phyloP scores from a whole-genome alignment of 2,797 vertebrate species.

The Crenuchus spilurus region DNA sequence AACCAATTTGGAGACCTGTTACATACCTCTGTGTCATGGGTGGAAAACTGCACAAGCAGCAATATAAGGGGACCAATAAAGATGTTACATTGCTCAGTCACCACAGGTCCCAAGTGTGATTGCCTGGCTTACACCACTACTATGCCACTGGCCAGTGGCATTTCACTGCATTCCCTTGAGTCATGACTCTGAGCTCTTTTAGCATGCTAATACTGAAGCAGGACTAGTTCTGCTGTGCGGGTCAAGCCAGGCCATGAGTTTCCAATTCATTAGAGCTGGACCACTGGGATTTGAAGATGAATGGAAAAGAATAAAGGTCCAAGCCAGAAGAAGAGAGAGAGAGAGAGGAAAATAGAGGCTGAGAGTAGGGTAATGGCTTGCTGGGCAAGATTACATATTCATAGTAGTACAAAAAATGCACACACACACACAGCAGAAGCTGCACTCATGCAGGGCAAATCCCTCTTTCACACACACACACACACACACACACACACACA shows the following conservation, averaged over 20 bases:
- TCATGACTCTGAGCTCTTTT: constrained; percentile 49
- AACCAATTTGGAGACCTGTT: no score
- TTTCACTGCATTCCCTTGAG: constrained; percentile 3
- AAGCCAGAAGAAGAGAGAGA: neutral
- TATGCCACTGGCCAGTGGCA: neutral
- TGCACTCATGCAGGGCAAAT: constrained; percentile 33
- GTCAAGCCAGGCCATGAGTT: constrained; percentile 63
- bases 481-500: constrained; percentile 22
- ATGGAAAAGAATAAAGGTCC: constrained; percentile 24
- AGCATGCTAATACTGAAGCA: constrained; percentile 22
- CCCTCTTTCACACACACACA: constrained; percentile 31
- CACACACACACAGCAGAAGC: constrained; percentile 27
- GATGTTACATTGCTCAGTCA: no score
- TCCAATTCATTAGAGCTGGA: constrained; percentile 70
- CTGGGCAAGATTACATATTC: constrained; percentile 38
- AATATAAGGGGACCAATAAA: no score
- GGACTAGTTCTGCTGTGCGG: constrained; percentile 64
- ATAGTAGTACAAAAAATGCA: constrained; percentile 33
- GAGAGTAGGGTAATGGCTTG: constrained; percentile 24
- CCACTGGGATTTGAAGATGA: constrained; percentile 67
- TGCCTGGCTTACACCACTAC: neutral
- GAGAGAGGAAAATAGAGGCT: neutral
- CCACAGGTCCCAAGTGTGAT: neutral
- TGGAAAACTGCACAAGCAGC: no score
- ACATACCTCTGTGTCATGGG: no score